A percentile compares a stretch with the other conserved stretches of the same genome.
These are phyloP conservation scores for Aporophyla nigra DNA, from an alignment of 2,888 invertebrate genomes.

Conservation along the genomic window DNA sequence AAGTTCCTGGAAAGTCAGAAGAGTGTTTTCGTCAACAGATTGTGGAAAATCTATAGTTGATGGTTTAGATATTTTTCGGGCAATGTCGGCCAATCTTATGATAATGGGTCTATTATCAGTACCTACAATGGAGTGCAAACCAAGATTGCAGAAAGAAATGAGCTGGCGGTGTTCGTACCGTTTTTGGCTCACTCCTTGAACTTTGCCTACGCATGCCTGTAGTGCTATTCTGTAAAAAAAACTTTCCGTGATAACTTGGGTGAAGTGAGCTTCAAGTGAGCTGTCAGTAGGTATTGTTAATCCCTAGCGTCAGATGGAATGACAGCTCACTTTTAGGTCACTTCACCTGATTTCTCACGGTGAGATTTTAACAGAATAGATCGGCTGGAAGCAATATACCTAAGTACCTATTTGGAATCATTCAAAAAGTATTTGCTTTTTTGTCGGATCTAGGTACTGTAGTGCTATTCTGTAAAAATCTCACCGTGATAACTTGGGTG, in stretches of 20 bases:
- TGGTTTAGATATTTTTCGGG: constrained; percentile 64
- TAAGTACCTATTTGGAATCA: constrained; percentile 65
- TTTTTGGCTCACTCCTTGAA: constrained; percentile 10
- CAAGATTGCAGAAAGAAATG: neutral
- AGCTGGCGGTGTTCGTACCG: neutral
- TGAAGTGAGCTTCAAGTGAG: too few species aligned
- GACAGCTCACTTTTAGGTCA: too few species aligned
- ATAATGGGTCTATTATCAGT: constrained; percentile 1
- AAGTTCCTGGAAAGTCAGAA: constrained; percentile 67
- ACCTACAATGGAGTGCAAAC: neutral
- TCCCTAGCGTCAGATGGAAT: too few species aligned
- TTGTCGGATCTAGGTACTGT: constrained; percentile 31
- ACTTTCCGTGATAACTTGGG: too few species aligned
- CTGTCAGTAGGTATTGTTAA: too few species aligned
- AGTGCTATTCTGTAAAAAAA: too few species aligned
- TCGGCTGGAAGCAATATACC: constrained; percentile 51
- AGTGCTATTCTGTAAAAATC: too few species aligned
- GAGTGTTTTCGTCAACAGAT: constrained; percentile 50
- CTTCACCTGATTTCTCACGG: too few species aligned
- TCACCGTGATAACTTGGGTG: too few species aligned
- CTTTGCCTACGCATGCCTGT: too few species aligned
- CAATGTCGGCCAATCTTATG: constrained; percentile 41
- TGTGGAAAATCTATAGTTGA: neutral
- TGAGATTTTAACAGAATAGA: too few species aligned
- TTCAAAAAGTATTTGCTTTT: constrained; percentile 57